Conservation (phyloP, 2,113 vertebrate genomes). For the Tragelaphus strepsiceros region DNA sequence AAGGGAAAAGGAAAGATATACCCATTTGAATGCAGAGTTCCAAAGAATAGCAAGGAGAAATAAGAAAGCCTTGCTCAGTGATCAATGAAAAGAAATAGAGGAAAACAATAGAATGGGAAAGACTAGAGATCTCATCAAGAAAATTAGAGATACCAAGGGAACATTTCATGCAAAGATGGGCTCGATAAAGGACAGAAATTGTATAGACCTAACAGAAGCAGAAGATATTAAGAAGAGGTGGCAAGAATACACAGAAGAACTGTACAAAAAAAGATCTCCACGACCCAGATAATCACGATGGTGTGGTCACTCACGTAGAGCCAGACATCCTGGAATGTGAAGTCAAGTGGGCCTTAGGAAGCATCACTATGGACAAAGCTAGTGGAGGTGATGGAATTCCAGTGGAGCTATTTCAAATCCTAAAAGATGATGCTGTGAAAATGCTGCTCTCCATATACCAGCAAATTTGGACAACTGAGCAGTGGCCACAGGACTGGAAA, state of each 20-base stretch:
- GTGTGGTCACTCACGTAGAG: background rate
- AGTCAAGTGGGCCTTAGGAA: background rate
- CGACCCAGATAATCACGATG: background rate
- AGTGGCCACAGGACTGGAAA: background rate
- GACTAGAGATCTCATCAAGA: no score
- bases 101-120: no score
- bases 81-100: no score
- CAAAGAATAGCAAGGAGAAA: no score
- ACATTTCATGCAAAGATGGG: no score
- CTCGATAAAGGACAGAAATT: no score
- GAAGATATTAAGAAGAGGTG: background rate
- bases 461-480: background rate
- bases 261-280: background rate
- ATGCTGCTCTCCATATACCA: background rate
- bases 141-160: no score
- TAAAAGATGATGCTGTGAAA: background rate
- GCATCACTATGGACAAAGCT: background rate
- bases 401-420: background rate
- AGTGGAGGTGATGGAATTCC: background rate
- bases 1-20: no score
- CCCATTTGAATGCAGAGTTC: no score
- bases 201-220: no score
- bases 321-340: background rate
- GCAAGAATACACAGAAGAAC: background rate
- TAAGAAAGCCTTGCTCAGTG: no score